Evolutionary conservation across 1,140 invertebrate species (phyloP).

Genomic region (Himalopsyche phryganea): DNA sequence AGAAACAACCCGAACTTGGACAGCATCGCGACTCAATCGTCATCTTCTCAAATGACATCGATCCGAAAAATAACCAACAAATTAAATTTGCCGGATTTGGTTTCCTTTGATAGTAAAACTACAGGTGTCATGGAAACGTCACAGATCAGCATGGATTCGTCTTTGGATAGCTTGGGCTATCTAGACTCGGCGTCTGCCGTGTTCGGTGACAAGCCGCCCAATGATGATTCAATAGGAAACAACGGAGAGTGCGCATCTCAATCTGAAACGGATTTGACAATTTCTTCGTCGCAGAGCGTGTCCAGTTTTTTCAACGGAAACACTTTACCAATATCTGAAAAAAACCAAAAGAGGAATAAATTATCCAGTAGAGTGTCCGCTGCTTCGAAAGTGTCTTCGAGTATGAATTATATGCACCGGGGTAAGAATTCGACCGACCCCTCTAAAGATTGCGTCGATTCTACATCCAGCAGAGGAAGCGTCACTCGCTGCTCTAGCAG

Average conservation of each 20-base stretch:
- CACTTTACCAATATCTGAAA: conserved; percentile 4
- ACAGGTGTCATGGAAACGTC: conserved; percentile 13
- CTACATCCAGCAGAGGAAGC: background rate
- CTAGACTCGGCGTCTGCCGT: no score
- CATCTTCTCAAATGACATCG: background rate
- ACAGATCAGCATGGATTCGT: conserved; percentile 21
- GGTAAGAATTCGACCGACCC: background rate
- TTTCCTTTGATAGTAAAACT: conserved; percentile 16
- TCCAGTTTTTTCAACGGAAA: conserved; percentile 7
- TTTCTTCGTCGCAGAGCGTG: conserved; percentile 14
- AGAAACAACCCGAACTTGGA: background rate
- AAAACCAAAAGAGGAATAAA: background rate
- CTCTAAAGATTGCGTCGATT: conserved; percentile 4
- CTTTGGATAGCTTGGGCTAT: conserved; percentile 10
- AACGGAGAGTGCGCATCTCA: background rate
- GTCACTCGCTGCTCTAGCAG: conserved; percentile 7
- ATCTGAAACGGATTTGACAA: conserved; percentile 2
- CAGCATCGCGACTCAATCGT: background rate
- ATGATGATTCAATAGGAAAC: background rate
- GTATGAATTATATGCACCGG: conserved; percentile 1
- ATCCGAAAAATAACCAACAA: conserved; percentile 7
- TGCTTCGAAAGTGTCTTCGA: background rate
- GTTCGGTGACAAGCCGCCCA: background rate
- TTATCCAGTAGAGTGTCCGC: no score
- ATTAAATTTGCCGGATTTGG: conserved; percentile 28